Evolutionary conservation across 2,888 invertebrate genomes (phyloP).

Genomic region (Colletes collaris): DNA sequence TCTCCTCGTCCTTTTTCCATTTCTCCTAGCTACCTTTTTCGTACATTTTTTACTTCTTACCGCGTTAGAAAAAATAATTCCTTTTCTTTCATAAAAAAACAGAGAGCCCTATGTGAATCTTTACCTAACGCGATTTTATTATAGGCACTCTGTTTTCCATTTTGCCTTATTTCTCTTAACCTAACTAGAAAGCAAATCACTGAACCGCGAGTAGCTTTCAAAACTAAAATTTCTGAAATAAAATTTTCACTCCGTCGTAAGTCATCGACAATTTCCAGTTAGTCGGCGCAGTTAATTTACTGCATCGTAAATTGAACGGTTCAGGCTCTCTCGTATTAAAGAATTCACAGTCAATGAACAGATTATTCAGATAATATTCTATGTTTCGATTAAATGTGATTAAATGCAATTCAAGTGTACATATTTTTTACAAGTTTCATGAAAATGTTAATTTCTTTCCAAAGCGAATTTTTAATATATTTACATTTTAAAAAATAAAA

Average conservation of each 20-base stretch:
- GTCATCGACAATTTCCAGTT: neutral
- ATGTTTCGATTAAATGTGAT: neutral
- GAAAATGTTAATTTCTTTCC: neutral
- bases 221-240: constrained; percentile 9
- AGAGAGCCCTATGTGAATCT: neutral
- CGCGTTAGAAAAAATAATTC: neutral
- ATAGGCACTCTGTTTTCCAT: neutral
- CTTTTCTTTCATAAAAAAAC: neutral
- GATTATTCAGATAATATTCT: neutral
- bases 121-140: neutral
- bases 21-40: constrained; percentile 6
- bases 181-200: constrained; percentile 37
- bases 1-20: constrained; percentile 38
- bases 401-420: neutral
- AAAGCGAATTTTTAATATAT: neutral
- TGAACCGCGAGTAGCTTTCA: neutral
- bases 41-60: neutral
- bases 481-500: neutral
- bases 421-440: neutral
- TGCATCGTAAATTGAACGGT: constrained; percentile 4
- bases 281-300: neutral
- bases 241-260: neutral
- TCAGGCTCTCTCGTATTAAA: neutral
- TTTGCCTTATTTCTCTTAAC: constrained; percentile 64
- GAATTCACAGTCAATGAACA: neutral